phyloP scores from a whole-genome alignment of 1,140 invertebrate species.

The Cherax quadricarinatus region DNA sequence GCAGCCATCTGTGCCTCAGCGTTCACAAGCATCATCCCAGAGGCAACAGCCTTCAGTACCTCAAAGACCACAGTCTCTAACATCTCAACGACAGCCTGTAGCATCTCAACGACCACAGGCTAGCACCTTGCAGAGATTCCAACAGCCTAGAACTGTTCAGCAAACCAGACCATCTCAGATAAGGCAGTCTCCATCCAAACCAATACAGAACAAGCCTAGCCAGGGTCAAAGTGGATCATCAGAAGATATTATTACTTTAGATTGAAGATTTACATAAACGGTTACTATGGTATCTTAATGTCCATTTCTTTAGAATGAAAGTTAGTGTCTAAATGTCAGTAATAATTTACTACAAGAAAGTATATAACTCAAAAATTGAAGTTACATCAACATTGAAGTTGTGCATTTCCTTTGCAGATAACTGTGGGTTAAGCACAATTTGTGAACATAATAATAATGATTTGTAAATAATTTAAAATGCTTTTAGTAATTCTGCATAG shows the following conservation, averaged over 20 bases:
- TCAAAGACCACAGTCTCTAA: neutral
- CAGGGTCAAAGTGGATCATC: constrained; percentile 34
- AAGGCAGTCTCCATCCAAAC: neutral
- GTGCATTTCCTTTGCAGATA: too few relatives aligned
- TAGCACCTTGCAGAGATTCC: neutral
- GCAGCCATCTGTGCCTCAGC: constrained; percentile 11
- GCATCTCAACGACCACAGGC: neutral
- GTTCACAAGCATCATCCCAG: neutral
- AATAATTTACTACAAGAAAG: neutral
- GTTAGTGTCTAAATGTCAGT: neutral
- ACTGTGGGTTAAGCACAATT: too few relatives aligned
- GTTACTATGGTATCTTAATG: neutral
- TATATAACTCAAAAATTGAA: neutral
- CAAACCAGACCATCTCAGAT: constrained; percentile 3
- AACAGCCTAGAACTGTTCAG: neutral
- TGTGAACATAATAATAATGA: too few relatives aligned
- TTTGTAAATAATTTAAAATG: too few relatives aligned
- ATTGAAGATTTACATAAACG: neutral
- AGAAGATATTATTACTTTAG: constrained; percentile 50
- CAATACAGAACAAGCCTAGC: constrained; percentile 2
- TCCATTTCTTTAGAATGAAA: neutral
- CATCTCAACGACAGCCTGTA: neutral
- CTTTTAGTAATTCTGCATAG: too few relatives aligned
- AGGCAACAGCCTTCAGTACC: neutral
- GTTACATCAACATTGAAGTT: neutral